Percentiles rank a stretch among this genome's conserved stretches.
Conservation (phyloP, 1,140 invertebrate genomes). For the Camponotus floridanus region DNA sequence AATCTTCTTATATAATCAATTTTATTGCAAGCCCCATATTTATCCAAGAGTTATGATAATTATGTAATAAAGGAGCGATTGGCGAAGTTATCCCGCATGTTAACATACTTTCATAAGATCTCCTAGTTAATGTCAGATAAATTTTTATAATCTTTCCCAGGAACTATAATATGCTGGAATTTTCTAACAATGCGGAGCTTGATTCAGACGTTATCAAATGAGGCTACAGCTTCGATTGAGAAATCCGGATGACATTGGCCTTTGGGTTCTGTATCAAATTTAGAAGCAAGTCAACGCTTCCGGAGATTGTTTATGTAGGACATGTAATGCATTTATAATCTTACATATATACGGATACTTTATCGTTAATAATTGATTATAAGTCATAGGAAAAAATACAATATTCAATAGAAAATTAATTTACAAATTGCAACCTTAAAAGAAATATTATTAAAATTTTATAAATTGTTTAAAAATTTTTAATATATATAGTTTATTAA, state of each 20-base stretch:
- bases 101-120: slow-evolving; percentile 1
- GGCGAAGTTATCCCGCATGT: no score
- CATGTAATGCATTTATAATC: neutral
- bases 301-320: neutral
- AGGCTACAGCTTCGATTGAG: slow-evolving; percentile 58
- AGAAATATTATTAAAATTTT: no score
- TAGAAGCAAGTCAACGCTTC: slow-evolving; percentile 49
- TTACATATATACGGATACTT: neutral
- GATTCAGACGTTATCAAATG: slow-evolving; percentile 60
- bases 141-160: slow-evolving; percentile 26
- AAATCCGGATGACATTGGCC: slow-evolving; percentile 70
- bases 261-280: slow-evolving; percentile 63
- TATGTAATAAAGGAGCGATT: slow-evolving; percentile 30
- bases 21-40: neutral
- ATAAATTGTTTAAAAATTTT: no score
- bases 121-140: neutral
- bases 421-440: neutral
- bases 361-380: neutral
- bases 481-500: no score
- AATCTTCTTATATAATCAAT: slow-evolving; percentile 25
- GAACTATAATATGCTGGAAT: neutral
- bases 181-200: neutral
- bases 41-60: slow-evolving; percentile 19
- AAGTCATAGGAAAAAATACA: neutral
- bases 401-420: neutral